These are phyloP conservation scores for Pedionomus torquatus DNA, from an alignment of 2,113 vertebrate species.

Conservation along the genomic window DNA sequence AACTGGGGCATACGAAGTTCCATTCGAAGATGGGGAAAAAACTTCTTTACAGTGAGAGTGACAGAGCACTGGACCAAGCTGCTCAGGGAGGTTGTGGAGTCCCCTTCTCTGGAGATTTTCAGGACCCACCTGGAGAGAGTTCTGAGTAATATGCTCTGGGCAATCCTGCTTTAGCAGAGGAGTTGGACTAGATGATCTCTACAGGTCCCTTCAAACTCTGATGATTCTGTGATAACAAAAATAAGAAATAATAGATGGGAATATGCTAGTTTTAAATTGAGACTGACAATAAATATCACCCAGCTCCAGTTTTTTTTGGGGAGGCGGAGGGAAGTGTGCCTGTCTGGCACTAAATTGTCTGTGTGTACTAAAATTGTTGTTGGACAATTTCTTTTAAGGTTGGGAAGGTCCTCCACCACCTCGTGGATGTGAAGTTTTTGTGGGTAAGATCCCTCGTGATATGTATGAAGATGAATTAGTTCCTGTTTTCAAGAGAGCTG, in stretches of 20 bases:
- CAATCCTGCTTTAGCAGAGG: too few species aligned
- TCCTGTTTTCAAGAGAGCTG: conserved; percentile 90
- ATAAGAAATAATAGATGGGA: neutral
- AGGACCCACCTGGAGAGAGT: too few species aligned
- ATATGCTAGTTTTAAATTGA: neutral
- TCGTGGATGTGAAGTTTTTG: conserved; percentile 96
- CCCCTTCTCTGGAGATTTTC: too few species aligned
- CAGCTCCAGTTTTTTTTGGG: neutral
- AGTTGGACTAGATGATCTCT: too few species aligned
- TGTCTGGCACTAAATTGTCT: neutral
- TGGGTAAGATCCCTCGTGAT: conserved; percentile 96
- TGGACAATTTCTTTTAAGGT: conserved; percentile 72
- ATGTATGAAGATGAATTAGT: conserved; percentile 95
- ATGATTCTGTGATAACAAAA: neutral
- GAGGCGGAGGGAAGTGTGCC: neutral
- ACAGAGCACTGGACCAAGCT: too few species aligned
- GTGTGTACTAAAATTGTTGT: neutral
- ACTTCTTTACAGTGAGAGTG: too few species aligned
- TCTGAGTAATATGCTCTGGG: too few species aligned
- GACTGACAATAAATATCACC: neutral
- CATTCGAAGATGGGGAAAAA: too few species aligned
- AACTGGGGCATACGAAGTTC: too few species aligned
- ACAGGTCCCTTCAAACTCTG: too few species aligned
- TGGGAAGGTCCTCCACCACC: conserved; percentile 93
- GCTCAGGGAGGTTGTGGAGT: too few species aligned